A percentile compares a stretch with the other conserved stretches of the same genome.
Conservation (phyloP, 2,113 vertebrate genomes). For the Eulemur macaco region DNA sequence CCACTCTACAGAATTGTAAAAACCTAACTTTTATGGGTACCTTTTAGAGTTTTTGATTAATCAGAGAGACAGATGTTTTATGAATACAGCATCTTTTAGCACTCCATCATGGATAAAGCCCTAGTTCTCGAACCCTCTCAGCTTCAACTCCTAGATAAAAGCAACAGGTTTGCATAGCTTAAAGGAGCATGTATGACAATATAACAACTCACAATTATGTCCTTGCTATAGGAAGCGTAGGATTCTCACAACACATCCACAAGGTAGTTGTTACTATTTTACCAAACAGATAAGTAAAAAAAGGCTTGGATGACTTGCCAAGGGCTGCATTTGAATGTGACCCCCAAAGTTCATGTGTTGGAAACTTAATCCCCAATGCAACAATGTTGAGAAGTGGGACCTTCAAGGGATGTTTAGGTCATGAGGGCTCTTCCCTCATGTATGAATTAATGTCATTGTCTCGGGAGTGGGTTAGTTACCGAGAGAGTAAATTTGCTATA, state of each 20-base stretch:
- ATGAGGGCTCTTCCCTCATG: background rate
- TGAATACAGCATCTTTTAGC: slow-evolving; percentile 1
- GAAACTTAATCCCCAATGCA: background rate
- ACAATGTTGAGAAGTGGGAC: background rate
- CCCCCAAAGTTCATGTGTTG: background rate
- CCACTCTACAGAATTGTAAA: background rate
- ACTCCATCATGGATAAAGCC: slow-evolving; percentile 31
- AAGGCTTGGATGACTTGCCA: background rate
- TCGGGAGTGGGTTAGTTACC: background rate
- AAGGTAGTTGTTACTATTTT: background rate
- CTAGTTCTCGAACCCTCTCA: slow-evolving; percentile 28
- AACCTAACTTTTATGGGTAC: background rate
- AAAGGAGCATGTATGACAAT: background rate
- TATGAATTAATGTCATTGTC: background rate
- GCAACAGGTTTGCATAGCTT: slow-evolving; percentile 28
- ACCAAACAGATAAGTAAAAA: background rate
- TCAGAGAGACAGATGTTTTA: slow-evolving; percentile 40
- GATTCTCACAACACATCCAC: background rate
- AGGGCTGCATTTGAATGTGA: background rate
- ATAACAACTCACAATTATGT: background rate
- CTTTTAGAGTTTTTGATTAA: background rate
- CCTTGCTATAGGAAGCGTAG: background rate
- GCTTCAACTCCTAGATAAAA: slow-evolving; percentile 57
- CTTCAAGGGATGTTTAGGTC: background rate
- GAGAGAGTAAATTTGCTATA: background rate